Conservation (phyloP, 2,113 vertebrate genomes). For the Syngnathus typhle region DNA sequence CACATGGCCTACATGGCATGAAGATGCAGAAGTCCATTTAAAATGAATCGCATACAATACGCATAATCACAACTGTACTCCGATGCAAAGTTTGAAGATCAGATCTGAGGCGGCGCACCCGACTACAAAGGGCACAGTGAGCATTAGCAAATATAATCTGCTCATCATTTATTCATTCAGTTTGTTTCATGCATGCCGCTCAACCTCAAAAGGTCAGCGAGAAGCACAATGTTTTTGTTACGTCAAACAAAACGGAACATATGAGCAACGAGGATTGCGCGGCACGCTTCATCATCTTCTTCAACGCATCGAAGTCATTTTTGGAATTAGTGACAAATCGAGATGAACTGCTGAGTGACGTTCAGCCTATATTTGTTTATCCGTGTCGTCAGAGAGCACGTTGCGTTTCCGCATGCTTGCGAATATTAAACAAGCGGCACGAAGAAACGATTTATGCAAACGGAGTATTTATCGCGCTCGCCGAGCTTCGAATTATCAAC, state of each 20-base stretch:
- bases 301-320: not conserved
- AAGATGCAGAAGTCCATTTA: no score
- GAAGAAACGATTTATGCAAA: not conserved
- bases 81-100: constrained; percentile 12
- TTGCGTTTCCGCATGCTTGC: not conserved
- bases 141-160: constrained; percentile 52
- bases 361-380: not conserved
- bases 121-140: constrained; percentile 35
- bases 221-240: constrained; percentile 14
- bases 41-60: no score
- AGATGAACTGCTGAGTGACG: not conserved
- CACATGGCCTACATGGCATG: no score
- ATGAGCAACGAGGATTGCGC: not conserved
- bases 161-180: constrained; percentile 52
- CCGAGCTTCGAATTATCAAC: not conserved
- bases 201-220: constrained; percentile 53
- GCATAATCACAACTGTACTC: no score
- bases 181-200: constrained; percentile 43
- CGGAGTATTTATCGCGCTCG: not conserved
- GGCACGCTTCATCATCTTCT: not conserved
- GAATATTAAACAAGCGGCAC: not conserved
- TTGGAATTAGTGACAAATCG: not conserved
- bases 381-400: not conserved
- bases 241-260: constrained; percentile 12
- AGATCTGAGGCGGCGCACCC: constrained; percentile 5